Conservation (phyloP, 2,113 vertebrate species). For the Mesitornis unicolor region DNA sequence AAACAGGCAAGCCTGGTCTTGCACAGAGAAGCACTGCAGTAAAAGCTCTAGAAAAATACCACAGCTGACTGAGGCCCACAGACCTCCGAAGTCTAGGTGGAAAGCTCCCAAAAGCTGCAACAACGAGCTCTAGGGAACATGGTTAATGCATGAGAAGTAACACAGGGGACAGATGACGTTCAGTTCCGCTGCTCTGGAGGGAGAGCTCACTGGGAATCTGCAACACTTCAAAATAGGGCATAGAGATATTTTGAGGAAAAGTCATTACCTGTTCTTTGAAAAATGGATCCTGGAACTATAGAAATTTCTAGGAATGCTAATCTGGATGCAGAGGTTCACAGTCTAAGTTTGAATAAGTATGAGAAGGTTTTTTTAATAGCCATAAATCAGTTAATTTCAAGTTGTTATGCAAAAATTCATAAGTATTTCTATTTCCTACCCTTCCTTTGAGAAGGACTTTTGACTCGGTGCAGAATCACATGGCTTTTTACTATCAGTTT, state of each 20-base stretch:
- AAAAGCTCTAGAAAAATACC: not conserved
- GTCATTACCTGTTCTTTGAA: not conserved
- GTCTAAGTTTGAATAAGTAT: not conserved
- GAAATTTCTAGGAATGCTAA: not conserved
- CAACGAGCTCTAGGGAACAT: not conserved
- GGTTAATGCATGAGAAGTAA: not conserved
- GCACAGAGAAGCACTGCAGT: not conserved
- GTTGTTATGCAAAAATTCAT: not conserved
- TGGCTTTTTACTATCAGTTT: not conserved
- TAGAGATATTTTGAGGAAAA: not conserved
- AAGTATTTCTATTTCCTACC: not conserved
- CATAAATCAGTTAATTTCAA: not conserved
- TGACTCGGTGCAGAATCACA: not conserved
- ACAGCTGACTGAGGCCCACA: not conserved
- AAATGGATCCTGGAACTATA: not conserved
- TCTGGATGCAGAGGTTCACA: not conserved
- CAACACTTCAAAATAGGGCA: not conserved
- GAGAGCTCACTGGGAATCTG: not conserved
- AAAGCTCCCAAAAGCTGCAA: not conserved
- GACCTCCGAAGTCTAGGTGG: not conserved
- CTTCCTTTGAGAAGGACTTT: not conserved
- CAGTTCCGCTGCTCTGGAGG: not conserved
- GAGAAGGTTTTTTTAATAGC: not conserved
- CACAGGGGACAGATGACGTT: not conserved
- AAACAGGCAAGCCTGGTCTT: not conserved